Evolutionary conservation across 35 echinoderm and acorn worm genomes (phyloP).

Genomic region (Hemicentrotus pulcherrimus): DNA sequence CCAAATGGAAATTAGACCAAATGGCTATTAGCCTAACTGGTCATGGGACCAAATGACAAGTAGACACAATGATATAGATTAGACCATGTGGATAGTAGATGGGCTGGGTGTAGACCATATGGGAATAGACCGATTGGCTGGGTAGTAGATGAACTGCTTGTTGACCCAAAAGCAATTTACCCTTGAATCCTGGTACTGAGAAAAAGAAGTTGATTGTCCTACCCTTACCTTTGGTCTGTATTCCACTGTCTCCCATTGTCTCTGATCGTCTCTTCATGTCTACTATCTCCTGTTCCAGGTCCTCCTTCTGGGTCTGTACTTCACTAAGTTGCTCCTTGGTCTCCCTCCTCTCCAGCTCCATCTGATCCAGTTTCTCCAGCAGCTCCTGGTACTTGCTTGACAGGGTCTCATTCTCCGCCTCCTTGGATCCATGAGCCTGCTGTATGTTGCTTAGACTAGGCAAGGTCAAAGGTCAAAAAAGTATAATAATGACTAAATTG

Average conservation of each 20-base stretch:
- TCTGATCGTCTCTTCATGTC: slow-evolving; percentile 55
- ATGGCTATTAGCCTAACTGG: too few species aligned
- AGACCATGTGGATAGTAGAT: too few species aligned
- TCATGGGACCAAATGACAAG: too few species aligned
- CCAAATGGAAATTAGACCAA: too few species aligned
- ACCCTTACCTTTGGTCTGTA: neutral
- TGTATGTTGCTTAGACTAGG: slow-evolving; percentile 48
- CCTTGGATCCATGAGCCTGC: slow-evolving; percentile 53
- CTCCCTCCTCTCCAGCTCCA: slow-evolving; percentile 56
- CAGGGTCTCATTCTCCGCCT: slow-evolving; percentile 46
- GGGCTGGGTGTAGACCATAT: too few species aligned
- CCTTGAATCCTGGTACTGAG: too few species aligned
- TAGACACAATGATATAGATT: too few species aligned
- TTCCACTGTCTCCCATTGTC: slow-evolving; percentile 39
- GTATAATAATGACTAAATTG: neutral
- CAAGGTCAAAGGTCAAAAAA: neutral
- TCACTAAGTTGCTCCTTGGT: neutral
- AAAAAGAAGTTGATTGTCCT: too few species aligned
- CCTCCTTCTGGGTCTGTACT: slow-evolving; percentile 56
- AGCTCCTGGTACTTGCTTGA: slow-evolving; percentile 62
- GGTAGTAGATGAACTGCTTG: too few species aligned
- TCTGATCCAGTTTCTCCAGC: slow-evolving; percentile 49
- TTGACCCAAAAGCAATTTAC: too few species aligned
- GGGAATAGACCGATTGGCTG: too few species aligned
- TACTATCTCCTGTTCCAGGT: slow-evolving; percentile 46